Evolutionary conservation across 2,888 invertebrate genomes (phyloP), one percentile per base, ranked within the genome.

Genomic region (Macrosiphum euphorbiae): DNA sequence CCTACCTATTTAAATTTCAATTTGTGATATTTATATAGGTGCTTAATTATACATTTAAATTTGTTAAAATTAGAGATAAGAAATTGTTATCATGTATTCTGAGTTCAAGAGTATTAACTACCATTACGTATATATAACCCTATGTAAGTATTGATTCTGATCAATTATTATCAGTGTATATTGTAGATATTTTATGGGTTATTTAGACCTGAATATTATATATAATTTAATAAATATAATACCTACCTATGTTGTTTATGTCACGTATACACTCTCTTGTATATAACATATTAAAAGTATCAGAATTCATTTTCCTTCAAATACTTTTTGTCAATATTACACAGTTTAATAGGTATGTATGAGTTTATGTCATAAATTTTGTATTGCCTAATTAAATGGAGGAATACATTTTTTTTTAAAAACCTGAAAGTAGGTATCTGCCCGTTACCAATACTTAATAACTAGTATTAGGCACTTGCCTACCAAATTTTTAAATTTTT

Each of bases 61-160:
- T 85, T 58, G 58, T 78, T 35, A 78, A 78, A 78, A 78, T 41
- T 47, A 58, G 24, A 85, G 44, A 91, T 86, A 86, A 86, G 44
- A n/a, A 91, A 86, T 91, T 44, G 55, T 91, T 58, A 87, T 87
- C 50, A 61, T 61, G 44, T 41, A 58, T 92, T 35, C 50, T 50
- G 35, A 61, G 92, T 91, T 58, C 44, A 91, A 91, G 41, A 85
- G 84, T 84, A 91, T 85, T 50, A 47, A 84, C 67, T 90, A 35
- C 20, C 16, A 52, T 1, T 8, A 26, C 35, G 5, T 16, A 20
- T 91, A 84, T 55, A n/a, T 55, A 85, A 55, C 28, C 85, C 4
- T 26, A 91, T 67, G 67, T 55, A 44, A 44, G 41, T 86, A 58
- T 90, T 41, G 78, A 84, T 90, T 84, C 84, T 41, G 26, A 90